Base-by-base conservation (phyloP, 2,113 vertebrate genomes). In the Hydrochoerus hydrochaeris region DNA sequence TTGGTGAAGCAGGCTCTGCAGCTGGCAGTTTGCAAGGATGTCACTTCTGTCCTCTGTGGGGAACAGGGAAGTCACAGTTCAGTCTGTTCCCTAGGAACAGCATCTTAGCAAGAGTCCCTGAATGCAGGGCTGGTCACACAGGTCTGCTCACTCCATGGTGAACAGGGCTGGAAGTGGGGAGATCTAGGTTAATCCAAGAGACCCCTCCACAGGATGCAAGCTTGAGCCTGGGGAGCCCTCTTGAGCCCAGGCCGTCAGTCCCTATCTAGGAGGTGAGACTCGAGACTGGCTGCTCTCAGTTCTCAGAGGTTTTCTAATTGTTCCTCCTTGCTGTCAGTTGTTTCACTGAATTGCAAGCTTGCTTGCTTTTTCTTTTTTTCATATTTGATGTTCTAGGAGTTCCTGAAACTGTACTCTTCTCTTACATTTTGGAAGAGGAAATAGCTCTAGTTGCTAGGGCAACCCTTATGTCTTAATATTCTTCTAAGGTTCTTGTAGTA, bases 381-480 rank as follows among this genome's bases (percentile, higher is more conserved):
- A 90, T 62, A 95, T 80, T 82, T 92, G 86, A 28, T 60, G 32
- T 82, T 87, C 14, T 77, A 60, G 49, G 62, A 71, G 60, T 78
- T 96, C 13, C 58, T 69, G 46, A 90, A 87, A 2, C 63, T 94
- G 2, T 65, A 89, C 60, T 69, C 12, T 77, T 92, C 90, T 77
- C 41, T 67, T 73, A 46, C 20, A 80, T 94, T 88, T 93, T 13
- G 81, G 57, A 92, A 65, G 24, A 88, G 26, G 41, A 96, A 85
- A 89, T 89, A 91, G 24, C 63, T 54, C 69, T 12, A 81, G 16
- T 96, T 94, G 69, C 28, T 75, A 52, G 85, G 49, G 24, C 8
- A 90, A 52, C 32, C 41, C 58, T 90, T 87, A 75, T 71, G 17
- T 95, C 17, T 96, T 93, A 80, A 3, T 73, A 84, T 57, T 96